Conservation (phyloP, 2,888 invertebrate genomes). For the Diadegma fenestrale region DNA sequence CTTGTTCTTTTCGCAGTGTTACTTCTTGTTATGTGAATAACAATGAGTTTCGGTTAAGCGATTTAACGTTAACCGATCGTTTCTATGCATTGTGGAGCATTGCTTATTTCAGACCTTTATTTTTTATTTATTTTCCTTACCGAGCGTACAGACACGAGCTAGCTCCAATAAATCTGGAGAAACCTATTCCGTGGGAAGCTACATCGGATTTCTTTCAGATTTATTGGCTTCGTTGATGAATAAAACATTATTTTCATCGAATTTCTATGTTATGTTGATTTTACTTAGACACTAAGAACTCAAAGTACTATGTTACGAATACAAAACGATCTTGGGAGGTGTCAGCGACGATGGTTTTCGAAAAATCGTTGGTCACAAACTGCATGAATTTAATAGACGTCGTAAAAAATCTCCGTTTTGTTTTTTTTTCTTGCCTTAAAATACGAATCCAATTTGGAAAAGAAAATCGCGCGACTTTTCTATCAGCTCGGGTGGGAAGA, state of each 20-base stretch:
- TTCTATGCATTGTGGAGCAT: constrained; percentile 29
- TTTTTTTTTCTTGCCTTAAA: background rate
- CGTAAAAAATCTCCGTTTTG: background rate
- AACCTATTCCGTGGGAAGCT: background rate
- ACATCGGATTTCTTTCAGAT: constrained; percentile 8
- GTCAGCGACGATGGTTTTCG: background rate
- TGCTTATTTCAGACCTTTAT: constrained; percentile 11
- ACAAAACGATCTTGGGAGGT: background rate
- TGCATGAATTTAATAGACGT: background rate
- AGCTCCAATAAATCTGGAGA: constrained; percentile 20
- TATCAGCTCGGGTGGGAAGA: constrained; percentile 18
- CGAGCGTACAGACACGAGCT: background rate
- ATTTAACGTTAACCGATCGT: constrained; percentile 36
- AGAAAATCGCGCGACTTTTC: background rate
- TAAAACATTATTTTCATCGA: constrained; percentile 1
- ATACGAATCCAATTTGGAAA: constrained; percentile 16
- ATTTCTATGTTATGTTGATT: constrained; percentile 1
- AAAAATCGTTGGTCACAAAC: background rate
- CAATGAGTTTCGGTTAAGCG: constrained; percentile 32
- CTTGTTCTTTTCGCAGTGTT: constrained; percentile 22
- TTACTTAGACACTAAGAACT: background rate
- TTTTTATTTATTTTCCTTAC: background rate
- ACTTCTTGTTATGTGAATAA: constrained; percentile 25
- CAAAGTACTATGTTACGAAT: background rate
- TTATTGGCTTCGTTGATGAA: constrained; percentile 4